Evolutionary conservation across 2,888 invertebrate species (phyloP), one percentile per base, ranked within the genome.

Genomic region (Scaptomyza polygonia): DNA sequence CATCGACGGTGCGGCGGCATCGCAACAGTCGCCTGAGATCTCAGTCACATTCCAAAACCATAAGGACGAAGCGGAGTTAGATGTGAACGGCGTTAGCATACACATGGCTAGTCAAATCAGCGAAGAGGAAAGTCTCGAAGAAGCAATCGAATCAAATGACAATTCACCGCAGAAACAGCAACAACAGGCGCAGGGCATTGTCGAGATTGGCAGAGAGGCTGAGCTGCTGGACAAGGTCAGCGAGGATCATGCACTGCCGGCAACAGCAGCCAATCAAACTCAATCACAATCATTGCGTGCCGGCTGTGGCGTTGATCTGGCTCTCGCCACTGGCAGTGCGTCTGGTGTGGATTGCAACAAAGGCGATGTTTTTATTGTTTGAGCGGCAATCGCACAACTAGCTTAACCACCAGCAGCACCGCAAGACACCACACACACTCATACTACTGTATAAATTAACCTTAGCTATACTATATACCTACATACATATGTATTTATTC

Each of bases 131-230:
- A 67, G 36, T 9, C 67, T 86, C 5, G 83, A 78, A 32, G 89
- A 89, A 27, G 67, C 66, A 43, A 62, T 76, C 12, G 63, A 80
- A 11, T 45, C 59, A 0, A 56, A 32, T 8, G 57, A 39, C 8
- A 59, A 7, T 12, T 49, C 62, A 30, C 44, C 77, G 45, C 63
- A 78, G 32, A 72, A 76, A 30, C 73, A 51, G 14, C 78, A 89
- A 36, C 65, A 78, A 40, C 72, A 74, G 30, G 70, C 53, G 18
- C 79, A 89, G 34, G 91, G 91, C 42, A 91, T 91, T 62, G 89
- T 92, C 11, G 92, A 91, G 64, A 91, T 92, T 34, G 92, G 89
- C 12, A 86, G 88, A 55, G 92, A 92, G 65, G 91, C 92, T 30
- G 91, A 91, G 72, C 47, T 90, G 12, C 71, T 91, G 8, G 82